A percentile compares a stretch with the other conserved stretches of the same genome.
Conservation (phyloP, 37 sponge, comb jelly and placozoan species). For the Amphimedon queenslandica region DNA sequence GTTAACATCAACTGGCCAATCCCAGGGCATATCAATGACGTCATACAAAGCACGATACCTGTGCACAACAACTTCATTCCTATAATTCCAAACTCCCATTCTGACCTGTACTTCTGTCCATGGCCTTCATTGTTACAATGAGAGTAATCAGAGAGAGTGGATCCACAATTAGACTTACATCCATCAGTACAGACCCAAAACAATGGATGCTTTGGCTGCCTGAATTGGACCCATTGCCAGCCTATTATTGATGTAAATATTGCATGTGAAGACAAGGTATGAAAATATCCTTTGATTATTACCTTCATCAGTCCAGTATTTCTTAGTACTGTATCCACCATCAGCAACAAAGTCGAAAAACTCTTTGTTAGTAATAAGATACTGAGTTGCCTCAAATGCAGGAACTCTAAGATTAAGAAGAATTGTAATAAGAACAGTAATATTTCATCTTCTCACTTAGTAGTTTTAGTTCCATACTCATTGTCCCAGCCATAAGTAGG, state of each 20-base stretch:
- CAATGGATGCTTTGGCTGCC: conserved; percentile 58
- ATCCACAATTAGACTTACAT: conserved; percentile 70
- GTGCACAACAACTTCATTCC: no score
- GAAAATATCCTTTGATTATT: no score
- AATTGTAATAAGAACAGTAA: not conserved
- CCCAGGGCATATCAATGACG: conserved; percentile 68
- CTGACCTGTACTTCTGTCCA: conserved; percentile 4
- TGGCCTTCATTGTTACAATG: conserved; percentile 40
- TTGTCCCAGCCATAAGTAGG: conserved; percentile 94
- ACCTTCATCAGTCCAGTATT: conserved; percentile 76
- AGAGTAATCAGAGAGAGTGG: conserved; percentile 44
- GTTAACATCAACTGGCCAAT: conserved; percentile 87
- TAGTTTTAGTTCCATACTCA: conserved; percentile 67
- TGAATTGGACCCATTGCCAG: conserved; percentile 69
- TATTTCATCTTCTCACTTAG: conserved; percentile 40
- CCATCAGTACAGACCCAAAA: conserved; percentile 78
- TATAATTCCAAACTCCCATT: not conserved
- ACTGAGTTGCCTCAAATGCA: conserved; percentile 67
- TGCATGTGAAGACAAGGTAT: no score
- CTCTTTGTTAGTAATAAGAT: conserved; percentile 66
- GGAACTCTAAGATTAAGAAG: conserved; percentile 52
- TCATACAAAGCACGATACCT: conserved; percentile 86
- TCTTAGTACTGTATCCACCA: conserved; percentile 61
- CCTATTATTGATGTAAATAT: conserved; percentile 22
- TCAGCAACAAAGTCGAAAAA: conserved; percentile 69